Percentiles rank a stretch among this genome's conserved stretches.
Conservation (phyloP, 2,888 invertebrate genomes). For the Zonitis immaculata region DNA sequence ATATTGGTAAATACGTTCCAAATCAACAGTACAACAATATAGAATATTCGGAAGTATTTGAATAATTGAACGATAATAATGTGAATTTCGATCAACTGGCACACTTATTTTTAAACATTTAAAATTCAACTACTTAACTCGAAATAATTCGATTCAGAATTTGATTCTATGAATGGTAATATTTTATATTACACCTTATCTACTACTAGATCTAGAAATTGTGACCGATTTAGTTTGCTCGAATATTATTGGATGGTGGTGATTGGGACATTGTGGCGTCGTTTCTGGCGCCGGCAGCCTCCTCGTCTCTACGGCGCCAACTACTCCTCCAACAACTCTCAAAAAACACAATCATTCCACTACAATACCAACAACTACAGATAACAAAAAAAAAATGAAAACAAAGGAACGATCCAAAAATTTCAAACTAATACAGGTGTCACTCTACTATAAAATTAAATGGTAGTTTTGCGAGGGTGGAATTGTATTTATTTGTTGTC, state of each 20-base stretch:
- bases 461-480: no score
- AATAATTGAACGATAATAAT: no score
- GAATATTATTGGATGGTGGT: neutral
- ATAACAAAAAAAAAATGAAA: neutral
- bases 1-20: neutral
- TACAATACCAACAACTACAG: neutral
- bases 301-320: conserved; percentile 14
- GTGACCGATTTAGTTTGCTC: neutral
- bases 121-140: no score
- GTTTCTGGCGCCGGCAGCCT: conserved; percentile 13
- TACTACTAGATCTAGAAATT: neutral
- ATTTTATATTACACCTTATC: neutral
- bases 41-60: neutral
- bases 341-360: neutral
- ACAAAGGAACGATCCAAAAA: neutral
- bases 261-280: conserved; percentile 16
- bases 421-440: neutral
- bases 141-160: no score
- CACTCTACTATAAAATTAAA: neutral
- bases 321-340: conserved; percentile 6
- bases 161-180: no score
- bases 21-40: no score
- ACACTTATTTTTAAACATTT: no score
- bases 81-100: no score
- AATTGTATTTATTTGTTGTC: no score